Evolutionary conservation across 2,888 invertebrate genomes (phyloP).

Genomic region (Cephus pygmeus): DNA sequence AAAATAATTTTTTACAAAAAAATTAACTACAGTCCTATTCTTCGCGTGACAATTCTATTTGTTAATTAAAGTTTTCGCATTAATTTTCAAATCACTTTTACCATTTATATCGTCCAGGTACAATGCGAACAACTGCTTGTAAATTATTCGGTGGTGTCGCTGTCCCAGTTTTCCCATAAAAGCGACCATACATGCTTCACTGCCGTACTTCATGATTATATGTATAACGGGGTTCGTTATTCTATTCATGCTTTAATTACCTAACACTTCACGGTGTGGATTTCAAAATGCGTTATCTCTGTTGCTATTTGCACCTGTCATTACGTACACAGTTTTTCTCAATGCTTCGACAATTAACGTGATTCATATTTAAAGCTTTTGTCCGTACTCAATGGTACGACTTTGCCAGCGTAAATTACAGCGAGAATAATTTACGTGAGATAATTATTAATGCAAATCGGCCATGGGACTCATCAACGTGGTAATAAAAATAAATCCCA

Average conservation of each 20-base stretch:
- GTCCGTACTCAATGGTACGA: background rate
- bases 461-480: background rate
- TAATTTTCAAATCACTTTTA: background rate
- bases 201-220: background rate
- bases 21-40: too few relatives aligned
- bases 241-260: slow-evolving; percentile 1
- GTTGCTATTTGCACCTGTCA: background rate
- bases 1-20: too few relatives aligned
- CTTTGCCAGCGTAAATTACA: background rate
- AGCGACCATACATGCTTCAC: background rate
- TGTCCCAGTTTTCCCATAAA: background rate
- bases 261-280: background rate
- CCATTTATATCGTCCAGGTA: background rate
- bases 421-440: background rate
- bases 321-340: background rate
- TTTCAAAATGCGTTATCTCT: slow-evolving; percentile 2
- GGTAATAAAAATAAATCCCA: background rate
- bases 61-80: background rate
- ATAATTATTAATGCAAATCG: background rate
- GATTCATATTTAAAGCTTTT: background rate
- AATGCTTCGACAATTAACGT: background rate
- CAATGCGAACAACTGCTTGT: background rate
- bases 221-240: slow-evolving; percentile 1
- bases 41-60: background rate
- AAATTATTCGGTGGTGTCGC: background rate